These are phyloP conservation scores for Noturus placidus DNA, from an alignment of 2,113 vertebrate genomes.

Conservation along the genomic window DNA sequence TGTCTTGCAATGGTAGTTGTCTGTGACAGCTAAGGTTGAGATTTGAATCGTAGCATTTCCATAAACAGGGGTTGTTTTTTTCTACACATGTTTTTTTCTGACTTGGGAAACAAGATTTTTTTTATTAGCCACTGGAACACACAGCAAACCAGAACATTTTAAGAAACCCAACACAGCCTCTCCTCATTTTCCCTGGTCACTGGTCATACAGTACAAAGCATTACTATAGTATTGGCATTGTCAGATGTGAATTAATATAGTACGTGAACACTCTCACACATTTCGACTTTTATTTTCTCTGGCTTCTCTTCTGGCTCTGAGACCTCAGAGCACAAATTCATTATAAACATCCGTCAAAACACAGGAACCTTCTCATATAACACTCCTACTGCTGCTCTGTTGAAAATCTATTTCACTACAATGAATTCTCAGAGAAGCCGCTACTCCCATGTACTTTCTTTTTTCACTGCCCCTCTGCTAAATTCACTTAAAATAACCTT, in stretches of 20 bases:
- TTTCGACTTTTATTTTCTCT: constrained; percentile 26
- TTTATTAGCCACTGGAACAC: neutral
- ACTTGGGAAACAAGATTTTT: neutral
- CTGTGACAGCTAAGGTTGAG: neutral
- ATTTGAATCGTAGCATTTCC: neutral
- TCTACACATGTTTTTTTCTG: neutral
- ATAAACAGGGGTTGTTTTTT: constrained; percentile 6
- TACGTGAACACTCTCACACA: neutral
- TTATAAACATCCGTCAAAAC: constrained; percentile 12
- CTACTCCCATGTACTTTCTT: neutral
- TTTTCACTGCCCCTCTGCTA: neutral
- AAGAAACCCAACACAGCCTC: neutral
- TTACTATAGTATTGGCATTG: neutral
- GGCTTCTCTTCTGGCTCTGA: constrained; percentile 10
- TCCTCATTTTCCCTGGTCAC: neutral
- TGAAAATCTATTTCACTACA: neutral
- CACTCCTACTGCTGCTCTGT: neutral
- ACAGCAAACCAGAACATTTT: neutral
- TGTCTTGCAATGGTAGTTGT: neutral
- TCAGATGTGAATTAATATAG: constrained; percentile 13
- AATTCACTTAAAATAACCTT: neutral
- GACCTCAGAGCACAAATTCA: constrained; percentile 29
- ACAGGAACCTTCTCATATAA: neutral
- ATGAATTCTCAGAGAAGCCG: too few relatives aligned
- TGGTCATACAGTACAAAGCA: constrained; percentile 22